Evolutionary conservation across 2,888 invertebrate genomes (phyloP).

Genomic region (Synergus umbraculus): DNA sequence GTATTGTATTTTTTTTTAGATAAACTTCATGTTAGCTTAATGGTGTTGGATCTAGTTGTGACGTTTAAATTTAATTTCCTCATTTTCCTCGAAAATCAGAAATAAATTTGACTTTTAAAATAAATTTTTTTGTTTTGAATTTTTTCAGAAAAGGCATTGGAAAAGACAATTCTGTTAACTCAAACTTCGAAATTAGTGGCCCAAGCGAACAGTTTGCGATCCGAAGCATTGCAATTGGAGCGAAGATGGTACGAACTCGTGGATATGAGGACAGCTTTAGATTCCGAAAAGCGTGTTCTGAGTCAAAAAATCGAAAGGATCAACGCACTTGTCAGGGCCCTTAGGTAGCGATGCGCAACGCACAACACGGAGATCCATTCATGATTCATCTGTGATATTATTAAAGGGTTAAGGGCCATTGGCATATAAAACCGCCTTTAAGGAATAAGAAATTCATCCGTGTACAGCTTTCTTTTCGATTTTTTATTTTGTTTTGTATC

Average conservation of each 20-base stretch:
- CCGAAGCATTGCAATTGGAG: conserved; percentile 70
- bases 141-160: conserved; percentile 69
- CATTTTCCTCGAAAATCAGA: neutral
- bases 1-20: conserved; percentile 55
- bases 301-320: conserved; percentile 72
- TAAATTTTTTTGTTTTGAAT: conserved; percentile 7
- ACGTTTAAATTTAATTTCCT: too few species aligned
- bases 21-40: neutral
- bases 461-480: conserved; percentile 56
- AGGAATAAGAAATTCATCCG: conserved; percentile 53
- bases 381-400: conserved; percentile 77
- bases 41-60: too few species aligned
- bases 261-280: conserved; percentile 66
- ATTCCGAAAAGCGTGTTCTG: conserved; percentile 69
- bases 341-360: conserved; percentile 74
- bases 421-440: conserved; percentile 59
- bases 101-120: neutral
- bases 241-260: conserved; percentile 69
- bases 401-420: conserved; percentile 75
- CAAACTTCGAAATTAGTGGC: conserved; percentile 69
- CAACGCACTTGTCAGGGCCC: conserved; percentile 70
- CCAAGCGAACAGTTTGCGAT: conserved; percentile 67
- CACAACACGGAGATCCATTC: conserved; percentile 76
- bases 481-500: neutral
- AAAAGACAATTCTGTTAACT: conserved; percentile 66